phyloP scores from a whole-genome alignment of 1,140 invertebrate species.

The Cecropterus lyciades region DNA sequence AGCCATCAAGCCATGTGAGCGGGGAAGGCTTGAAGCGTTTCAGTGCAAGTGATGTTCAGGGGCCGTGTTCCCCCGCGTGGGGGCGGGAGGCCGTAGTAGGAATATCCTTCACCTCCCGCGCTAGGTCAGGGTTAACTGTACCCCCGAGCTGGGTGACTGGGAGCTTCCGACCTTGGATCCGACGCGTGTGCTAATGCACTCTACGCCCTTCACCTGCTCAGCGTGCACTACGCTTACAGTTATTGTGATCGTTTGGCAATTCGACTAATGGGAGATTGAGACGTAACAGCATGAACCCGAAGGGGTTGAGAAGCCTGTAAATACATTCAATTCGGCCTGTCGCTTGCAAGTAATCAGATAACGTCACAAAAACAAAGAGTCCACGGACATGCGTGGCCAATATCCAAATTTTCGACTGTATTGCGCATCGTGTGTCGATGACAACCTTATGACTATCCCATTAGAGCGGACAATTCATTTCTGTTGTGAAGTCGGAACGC shows the following conservation, averaged over 20 bases:
- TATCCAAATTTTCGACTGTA: constrained; percentile 54
- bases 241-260: not conserved
- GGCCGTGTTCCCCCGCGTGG: constrained; percentile 54
- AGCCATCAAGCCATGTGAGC: constrained; percentile 48
- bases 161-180: constrained; percentile 75
- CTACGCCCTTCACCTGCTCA: constrained; percentile 38
- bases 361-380: constrained; percentile 43
- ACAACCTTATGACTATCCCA: constrained; percentile 66
- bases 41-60: constrained; percentile 71
- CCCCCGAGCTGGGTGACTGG: constrained; percentile 69
- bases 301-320: not conserved
- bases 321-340: constrained; percentile 22
- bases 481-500: constrained; percentile 43
- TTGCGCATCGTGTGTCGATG: constrained; percentile 51
- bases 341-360: constrained; percentile 25
- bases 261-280: not conserved
- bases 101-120: constrained; percentile 77
- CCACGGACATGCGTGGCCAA: constrained; percentile 75
- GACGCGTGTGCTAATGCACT: constrained; percentile 67
- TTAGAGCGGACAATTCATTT: constrained; percentile 77
- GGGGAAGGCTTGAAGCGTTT: constrained; percentile 60
- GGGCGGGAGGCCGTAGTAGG: constrained; percentile 74
- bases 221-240: not conserved
- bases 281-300: not conserved
- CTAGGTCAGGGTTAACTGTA: constrained; percentile 81